phyloP scores from a whole-genome alignment of 2,888 invertebrate genomes.

The Horisme vitalbata region DNA sequence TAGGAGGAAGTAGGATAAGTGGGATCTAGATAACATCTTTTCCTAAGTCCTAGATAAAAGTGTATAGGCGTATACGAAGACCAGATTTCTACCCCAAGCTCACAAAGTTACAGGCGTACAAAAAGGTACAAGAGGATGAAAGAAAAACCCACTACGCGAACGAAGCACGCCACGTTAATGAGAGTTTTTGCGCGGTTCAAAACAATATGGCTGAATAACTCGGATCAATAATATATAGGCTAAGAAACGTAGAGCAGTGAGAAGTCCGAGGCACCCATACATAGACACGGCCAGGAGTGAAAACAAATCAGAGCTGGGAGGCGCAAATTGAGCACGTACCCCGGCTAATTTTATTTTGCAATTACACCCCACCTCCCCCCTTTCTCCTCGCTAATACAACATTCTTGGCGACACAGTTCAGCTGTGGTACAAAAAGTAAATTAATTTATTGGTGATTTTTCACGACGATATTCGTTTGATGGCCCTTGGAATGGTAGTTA shows the following conservation, averaged over 20 bases:
- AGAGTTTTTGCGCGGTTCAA: constrained; percentile 25
- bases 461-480: constrained; percentile 20
- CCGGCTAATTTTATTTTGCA: constrained; percentile 83
- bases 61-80: too few relatives aligned
- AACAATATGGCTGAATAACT: constrained; percentile 64
- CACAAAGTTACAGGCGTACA: too few relatives aligned
- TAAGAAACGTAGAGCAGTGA: constrained; percentile 65
- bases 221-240: constrained; percentile 81
- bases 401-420: constrained; percentile 74
- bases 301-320: constrained; percentile 82
- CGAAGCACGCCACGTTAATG: constrained; percentile 6
- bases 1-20: too few relatives aligned
- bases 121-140: too few relatives aligned
- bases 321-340: constrained; percentile 83
- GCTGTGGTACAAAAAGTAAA: constrained; percentile 41
- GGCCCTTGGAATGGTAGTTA: constrained; percentile 10
- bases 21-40: too few relatives aligned
- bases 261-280: constrained; percentile 48
- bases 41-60: too few relatives aligned
- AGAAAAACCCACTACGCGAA: too few relatives aligned
- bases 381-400: constrained; percentile 68
- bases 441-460: constrained; percentile 35
- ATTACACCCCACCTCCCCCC: constrained; percentile 68
- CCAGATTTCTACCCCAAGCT: too few relatives aligned
- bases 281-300: constrained; percentile 61